Evolutionary conservation across 2,113 vertebrate genomes (phyloP), one percentile per base, ranked within the genome.

Genomic region (Pachypanchax playfairii): DNA sequence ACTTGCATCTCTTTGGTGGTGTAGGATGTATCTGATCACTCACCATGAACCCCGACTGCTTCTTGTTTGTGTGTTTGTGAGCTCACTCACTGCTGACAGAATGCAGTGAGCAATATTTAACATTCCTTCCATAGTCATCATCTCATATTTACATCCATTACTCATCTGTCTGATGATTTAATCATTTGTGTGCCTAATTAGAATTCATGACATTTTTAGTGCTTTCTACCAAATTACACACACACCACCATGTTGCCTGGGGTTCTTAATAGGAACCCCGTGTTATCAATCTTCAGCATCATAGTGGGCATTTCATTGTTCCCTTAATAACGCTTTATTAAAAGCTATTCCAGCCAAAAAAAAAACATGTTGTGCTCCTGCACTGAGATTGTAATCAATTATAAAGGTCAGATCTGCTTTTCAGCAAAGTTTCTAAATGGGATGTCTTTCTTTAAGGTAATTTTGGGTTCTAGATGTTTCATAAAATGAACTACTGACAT

Each of bases 161-260:
- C 59, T 59, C 10, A 57, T 49, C 36, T 39, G 56, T 33, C 28
- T 49, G 33, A 63, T 44, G 44, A 56, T 64, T 64, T 57, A 52
- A 71, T 75, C 33, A 55, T 24, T n/a, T 48, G 62, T 14, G 28
- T 70, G 46, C 29, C 50, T 67, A 55, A 75, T 67, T 66, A 55
- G 4, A 75, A 66, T 61, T 50, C 22, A 60, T 53, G 41, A 11
- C 43, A 36, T 29, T 46, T 22, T 55, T 26, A 38, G 56, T 22
- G 46, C 53, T 63, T 77, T 47, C 31, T 42, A 20, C 4, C 44
- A 53, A 36, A 72, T 56, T 51, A 29, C 43, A 59, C 44, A 59
- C 44, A 61, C 31, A 28, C 20, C 20, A 36, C 31, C 36, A 22
- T 44, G 14, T 58, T 63, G 36, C 62, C 15, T 3, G 0, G 22